A percentile compares a stretch with the other conserved stretches of the same genome.
These are phyloP conservation scores for Chrysocyon brachyurus DNA, from an alignment of 2,797 vertebrate genomes.

Conservation along the genomic window DNA sequence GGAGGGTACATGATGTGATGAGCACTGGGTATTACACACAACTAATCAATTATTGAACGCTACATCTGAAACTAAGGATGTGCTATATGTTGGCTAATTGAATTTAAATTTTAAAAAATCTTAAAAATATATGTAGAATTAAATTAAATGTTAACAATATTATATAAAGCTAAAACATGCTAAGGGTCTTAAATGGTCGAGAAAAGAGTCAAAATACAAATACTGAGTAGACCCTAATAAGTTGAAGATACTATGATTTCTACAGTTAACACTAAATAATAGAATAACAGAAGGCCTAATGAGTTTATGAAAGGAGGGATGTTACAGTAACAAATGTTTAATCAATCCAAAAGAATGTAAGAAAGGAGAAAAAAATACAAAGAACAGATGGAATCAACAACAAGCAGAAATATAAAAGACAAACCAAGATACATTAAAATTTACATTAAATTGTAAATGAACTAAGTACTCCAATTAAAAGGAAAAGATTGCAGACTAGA, in stretches of 20 bases:
- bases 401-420: neutral
- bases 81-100: no score
- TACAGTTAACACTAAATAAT: neutral
- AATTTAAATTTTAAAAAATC: neutral
- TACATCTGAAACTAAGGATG: no score
- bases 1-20: no score
- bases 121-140: neutral
- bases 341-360: neutral
- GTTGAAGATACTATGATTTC: neutral
- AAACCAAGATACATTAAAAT: neutral
- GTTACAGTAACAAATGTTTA: neutral
- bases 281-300: neutral
- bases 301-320: neutral
- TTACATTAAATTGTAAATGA: conserved; percentile 4
- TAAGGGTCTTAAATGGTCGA: neutral
- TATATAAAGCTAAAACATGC: neutral
- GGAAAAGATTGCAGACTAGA: neutral
- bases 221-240: neutral
- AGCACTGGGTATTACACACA: no score
- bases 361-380: neutral
- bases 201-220: neutral
- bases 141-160: neutral
- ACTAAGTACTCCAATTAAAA: neutral
- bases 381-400: neutral
- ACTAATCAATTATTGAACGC: no score